Percentiles rank a stretch among this genome's conserved stretches.
Conservation (phyloP, 2,113 vertebrate species). For the Oreotrochilus melanogaster region DNA sequence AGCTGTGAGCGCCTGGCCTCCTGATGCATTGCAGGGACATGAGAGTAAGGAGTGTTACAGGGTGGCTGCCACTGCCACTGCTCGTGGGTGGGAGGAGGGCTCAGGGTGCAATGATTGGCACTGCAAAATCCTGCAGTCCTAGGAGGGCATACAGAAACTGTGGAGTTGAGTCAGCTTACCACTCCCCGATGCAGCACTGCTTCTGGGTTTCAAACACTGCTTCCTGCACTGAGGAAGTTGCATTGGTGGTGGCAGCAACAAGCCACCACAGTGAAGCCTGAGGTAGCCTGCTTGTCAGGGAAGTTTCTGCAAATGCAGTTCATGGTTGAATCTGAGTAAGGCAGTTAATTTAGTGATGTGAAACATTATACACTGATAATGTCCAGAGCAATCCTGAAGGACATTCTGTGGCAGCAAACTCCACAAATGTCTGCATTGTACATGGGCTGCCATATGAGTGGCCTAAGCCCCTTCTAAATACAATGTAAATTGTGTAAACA, state of each 20-base stretch:
- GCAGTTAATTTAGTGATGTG: neutral
- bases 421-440: neutral
- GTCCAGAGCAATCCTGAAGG: neutral
- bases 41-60: neutral
- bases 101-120: neutral
- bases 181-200: neutral
- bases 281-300: neutral
- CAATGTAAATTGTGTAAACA: neutral
- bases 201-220: neutral
- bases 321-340: neutral
- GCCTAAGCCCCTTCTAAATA: neutral
- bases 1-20: constrained; percentile 48
- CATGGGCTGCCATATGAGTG: neutral
- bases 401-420: neutral
- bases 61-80: neutral
- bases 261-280: fast-evolving
- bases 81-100: neutral
- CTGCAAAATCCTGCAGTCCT: constrained; percentile 46
- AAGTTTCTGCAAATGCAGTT: neutral
- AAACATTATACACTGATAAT: neutral
- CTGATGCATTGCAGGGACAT: constrained; percentile 67
- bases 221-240: neutral
- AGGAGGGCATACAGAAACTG: neutral
- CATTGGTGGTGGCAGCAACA: neutral
- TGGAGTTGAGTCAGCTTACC: neutral